Base-by-base conservation (phyloP, 1,140 invertebrate genomes). In the Portunus trituberculatus region DNA sequence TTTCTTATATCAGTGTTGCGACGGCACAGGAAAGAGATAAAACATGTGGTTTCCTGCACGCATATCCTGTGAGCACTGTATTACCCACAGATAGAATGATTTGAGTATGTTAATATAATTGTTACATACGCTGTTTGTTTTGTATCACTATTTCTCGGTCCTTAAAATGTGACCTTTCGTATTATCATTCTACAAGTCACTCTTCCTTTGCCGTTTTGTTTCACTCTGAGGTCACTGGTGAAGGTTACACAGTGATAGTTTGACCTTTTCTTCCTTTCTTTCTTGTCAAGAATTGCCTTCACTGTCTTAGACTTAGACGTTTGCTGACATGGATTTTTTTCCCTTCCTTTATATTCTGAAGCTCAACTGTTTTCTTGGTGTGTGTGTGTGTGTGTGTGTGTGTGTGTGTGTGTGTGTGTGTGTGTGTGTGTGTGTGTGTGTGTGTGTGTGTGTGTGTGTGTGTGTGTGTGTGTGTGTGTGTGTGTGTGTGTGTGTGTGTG, bases 331-430 rank as follows among this genome's bases (percentile, higher is more conserved):
- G 16, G 52, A 59, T 59, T 59, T 14, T 20, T 59, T 59, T 59
- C 12, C 52, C 12, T 20, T 59, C 12, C 52, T 14, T 14, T 59
- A 0, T 59, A 59, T 59, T 59, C 16, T 20, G 16, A 20, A 59
- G 52, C 52, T 59, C 52, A 20, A 59, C 52, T 59, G 52, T 39
- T 39, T 39, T 39, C 52, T 59, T 59, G 52, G 52, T 59, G 16
- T 59, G 67, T n/a, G 25, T 76, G 16, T 76, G 67, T 76, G 25
- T n/a, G 67, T n/a, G 20, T 76, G 67, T 76, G 67, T 76, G 67
- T 76, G 67, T 76, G 67, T 76, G 67, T 76, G 67, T 76, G 67
- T 76, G 67, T 76, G 67, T 76, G 67, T 76, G 67, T 76, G 67
- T 76, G 67, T 76, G 67, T 76, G 67, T 76, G 67, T 76, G 67